phyloP scores from a whole-genome alignment of 1,140 invertebrate genomes.

The Platorchestia sp. region DNA sequence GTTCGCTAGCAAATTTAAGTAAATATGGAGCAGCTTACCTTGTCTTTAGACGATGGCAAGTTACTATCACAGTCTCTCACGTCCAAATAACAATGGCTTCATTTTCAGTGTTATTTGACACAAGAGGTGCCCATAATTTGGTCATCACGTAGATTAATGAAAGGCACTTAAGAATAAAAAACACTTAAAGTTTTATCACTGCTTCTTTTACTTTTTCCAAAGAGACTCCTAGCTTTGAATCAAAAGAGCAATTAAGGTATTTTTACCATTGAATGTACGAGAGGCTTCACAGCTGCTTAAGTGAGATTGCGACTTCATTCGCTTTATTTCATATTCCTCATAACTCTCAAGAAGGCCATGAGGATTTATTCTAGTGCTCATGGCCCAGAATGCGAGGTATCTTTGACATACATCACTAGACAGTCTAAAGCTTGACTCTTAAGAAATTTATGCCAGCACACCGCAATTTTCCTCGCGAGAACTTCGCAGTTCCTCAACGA shows the following conservation, averaged over 20 bases:
- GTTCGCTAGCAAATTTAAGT: too few relatives aligned
- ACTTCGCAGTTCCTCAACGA: background rate
- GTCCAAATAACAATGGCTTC: background rate
- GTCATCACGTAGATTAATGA: background rate
- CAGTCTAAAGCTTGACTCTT: background rate
- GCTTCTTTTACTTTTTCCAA: background rate
- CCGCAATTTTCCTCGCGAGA: background rate
- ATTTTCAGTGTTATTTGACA: background rate
- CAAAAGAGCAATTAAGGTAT: background rate
- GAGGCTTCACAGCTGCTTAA: background rate
- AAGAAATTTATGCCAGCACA: background rate
- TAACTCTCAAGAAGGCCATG: background rate
- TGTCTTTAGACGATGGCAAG: too few relatives aligned
- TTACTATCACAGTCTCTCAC: too few relatives aligned
- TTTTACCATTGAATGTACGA: background rate
- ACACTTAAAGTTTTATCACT: background rate
- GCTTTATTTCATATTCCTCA: background rate
- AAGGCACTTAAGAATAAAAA: background rate
- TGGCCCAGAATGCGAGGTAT: background rate
- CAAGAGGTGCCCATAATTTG: background rate
- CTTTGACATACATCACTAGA: conserved; percentile 1
- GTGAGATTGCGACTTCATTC: background rate
- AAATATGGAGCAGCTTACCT: too few relatives aligned
- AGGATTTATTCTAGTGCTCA: background rate
- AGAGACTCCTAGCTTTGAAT: background rate